Evolutionary conservation across 2,797 vertebrate species (phyloP).

Genomic region (Melanotaenia trifasciata): DNA sequence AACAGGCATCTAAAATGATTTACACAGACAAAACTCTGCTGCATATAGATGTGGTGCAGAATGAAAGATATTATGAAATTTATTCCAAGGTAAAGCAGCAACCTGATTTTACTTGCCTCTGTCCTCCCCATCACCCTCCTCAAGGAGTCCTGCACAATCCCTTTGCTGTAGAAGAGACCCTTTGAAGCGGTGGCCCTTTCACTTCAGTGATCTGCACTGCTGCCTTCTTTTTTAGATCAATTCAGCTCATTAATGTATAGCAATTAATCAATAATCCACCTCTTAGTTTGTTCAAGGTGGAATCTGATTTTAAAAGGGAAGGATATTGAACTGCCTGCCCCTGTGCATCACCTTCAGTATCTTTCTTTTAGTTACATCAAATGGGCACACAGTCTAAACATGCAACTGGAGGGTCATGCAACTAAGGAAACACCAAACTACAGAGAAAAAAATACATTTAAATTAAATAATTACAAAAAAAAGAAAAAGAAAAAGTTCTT

Average conservation of each 20-base stretch:
- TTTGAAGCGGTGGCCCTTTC: constrained; percentile 41
- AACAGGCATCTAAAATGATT: constrained; percentile 7
- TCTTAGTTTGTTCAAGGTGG: constrained; percentile 75
- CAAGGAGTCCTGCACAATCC: constrained; percentile 10
- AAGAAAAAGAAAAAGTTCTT: accelerated
- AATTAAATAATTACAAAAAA: background rate
- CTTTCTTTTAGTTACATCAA: constrained; percentile 32
- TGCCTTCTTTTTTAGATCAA: constrained; percentile 72
- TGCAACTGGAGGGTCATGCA: background rate
- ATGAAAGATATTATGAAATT: constrained; percentile 28
- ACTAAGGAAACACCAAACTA: background rate
- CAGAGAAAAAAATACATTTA: background rate
- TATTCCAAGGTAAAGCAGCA: constrained; percentile 15
- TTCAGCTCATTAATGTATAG: constrained; percentile 79
- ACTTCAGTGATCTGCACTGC: constrained; percentile 58
- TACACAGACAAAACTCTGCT: constrained; percentile 32
- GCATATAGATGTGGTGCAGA: constrained; percentile 21
- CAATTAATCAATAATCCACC: constrained; percentile 80
- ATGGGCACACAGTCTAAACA: constrained; percentile 2
- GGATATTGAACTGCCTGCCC: constrained; percentile 58
- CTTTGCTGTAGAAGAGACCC: constrained; percentile 10
- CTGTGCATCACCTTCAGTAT: constrained; percentile 38
- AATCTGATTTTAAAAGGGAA: constrained; percentile 71
- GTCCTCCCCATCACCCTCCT: constrained; percentile 7
- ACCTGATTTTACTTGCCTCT: constrained; percentile 23